A percentile compares a stretch with the other conserved stretches of the same genome.
phyloP scores from a whole-genome alignment of 1,140 invertebrate genomes.

The Anoplolepis gracilipes region DNA sequence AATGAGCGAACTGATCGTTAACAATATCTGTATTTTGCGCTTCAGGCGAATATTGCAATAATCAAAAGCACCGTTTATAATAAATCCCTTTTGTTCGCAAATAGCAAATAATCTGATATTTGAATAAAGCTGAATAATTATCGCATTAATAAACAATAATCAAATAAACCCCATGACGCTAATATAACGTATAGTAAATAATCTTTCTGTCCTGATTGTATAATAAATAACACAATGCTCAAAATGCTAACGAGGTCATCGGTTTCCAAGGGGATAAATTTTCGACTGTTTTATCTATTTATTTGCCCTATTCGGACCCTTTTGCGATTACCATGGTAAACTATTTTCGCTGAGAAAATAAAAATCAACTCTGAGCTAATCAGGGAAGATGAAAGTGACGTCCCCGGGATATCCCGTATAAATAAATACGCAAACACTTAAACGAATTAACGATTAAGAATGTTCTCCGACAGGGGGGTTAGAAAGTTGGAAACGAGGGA shows the following conservation, averaged over 20 bases:
- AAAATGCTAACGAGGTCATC: slow-evolving; percentile 1
- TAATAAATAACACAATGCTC: slow-evolving; percentile 27
- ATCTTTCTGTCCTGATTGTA: slow-evolving; percentile 4
- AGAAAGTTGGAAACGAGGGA: slow-evolving; percentile 53
- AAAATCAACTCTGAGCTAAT: slow-evolving; percentile 1
- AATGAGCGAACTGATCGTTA: slow-evolving; percentile 12
- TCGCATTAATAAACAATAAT: slow-evolving; percentile 42
- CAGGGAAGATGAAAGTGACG: slow-evolving; percentile 28
- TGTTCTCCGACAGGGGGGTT: background rate
- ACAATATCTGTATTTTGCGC: background rate
- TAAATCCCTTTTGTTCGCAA: slow-evolving; percentile 7
- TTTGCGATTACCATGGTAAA: background rate
- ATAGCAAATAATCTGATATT: slow-evolving; percentile 29
- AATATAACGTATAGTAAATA: slow-evolving; percentile 42
- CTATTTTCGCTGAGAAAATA: background rate
- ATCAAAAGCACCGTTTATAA: slow-evolving; percentile 18
- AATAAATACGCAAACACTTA: slow-evolving; percentile 58
- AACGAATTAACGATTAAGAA: slow-evolving; percentile 55
- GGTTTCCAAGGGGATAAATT: background rate
- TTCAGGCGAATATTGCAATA: background rate
- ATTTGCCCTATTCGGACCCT: background rate
- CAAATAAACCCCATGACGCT: slow-evolving; percentile 16
- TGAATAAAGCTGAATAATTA: slow-evolving; percentile 46
- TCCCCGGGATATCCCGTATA: slow-evolving; percentile 41
- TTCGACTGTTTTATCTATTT: background rate